Base-by-base conservation (phyloP, 2,888 invertebrate genomes). In the Itoplectis maculator region DNA sequence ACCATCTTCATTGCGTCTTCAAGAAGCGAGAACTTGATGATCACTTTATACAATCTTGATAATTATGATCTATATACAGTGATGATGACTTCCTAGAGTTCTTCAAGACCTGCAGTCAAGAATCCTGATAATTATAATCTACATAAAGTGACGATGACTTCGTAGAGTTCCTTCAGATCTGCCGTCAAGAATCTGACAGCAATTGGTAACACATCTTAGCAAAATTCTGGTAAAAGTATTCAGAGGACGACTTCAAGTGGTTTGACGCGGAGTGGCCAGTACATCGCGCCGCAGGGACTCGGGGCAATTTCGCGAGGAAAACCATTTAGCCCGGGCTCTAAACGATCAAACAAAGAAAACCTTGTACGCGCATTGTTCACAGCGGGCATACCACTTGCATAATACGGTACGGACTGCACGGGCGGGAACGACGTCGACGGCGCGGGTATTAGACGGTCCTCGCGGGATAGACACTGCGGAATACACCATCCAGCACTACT, bases 281-380 rank as follows among this genome's bases (percentile, higher is more conserved):
- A 11, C n/a, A 13, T 45, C 49, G 49, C 49, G 49, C 18, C 18
- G 5, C 29, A 18, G 18, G 8, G 49, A 18, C 18, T 18, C 18
- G 18, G 13, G 13, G 13, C 45, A 45, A 49, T 49, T 49, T 49
- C 18, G 6, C 8, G 18, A 18, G 49, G 18, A 49, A 18, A 49
- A 49, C 49, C 18, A 49, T 18, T 18, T 49, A 18, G 49, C 49
- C 18, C 18, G 7, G 29, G 49, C 49, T 49, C 18, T 18, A 18
- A 49, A 18, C 49, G 49, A 49, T 49, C 18, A 6, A 49, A 49
- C 49, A 35, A 59, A 59, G 56, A 23, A 29, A 29, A 59, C 29
- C n/a, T 29, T 59, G 56, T 59, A 59, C 35, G 6, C 13, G 8
- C 23, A 59, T 59, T 59, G 56, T 35, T 54, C 11, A 59, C 35